Percentiles rank a stretch among this genome's conserved stretches.
Conservation (phyloP, 92 coral and sea anemone genomes). For the Ricordea florida region DNA sequence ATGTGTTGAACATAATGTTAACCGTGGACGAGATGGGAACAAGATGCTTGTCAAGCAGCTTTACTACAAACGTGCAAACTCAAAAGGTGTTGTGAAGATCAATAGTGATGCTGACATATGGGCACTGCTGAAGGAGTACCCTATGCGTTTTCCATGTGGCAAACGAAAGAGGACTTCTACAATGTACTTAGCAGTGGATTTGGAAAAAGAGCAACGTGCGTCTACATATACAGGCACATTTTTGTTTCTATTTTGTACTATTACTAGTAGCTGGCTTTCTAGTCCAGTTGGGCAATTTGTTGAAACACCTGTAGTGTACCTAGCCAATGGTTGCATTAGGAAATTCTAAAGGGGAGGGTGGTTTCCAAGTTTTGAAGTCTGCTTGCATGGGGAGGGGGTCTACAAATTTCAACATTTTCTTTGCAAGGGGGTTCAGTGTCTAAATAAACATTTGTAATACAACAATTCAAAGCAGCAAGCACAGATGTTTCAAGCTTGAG, state of each 20-base stretch:
- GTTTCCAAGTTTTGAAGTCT: no score
- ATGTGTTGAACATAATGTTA: conserved; percentile 42
- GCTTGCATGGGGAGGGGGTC: no score
- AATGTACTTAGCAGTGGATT: conserved; percentile 48
- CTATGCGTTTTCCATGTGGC: conserved; percentile 6
- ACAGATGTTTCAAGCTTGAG: no score
- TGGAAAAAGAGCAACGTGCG: not conserved
- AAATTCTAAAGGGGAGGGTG: no score
- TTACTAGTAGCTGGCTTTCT: not conserved
- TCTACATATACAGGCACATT: not conserved
- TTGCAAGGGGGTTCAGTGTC: no score
- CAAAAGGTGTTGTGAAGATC: not conserved
- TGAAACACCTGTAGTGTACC: no score
- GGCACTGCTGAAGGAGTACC: conserved; percentile 47
- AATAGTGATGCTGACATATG: conserved; percentile 34
- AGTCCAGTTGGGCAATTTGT: no score
- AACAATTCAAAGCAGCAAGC: no score
- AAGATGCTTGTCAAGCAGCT: conserved; percentile 12
- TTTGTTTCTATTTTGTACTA: not conserved
- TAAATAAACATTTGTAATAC: no score
- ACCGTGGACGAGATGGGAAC: conserved; percentile 4
- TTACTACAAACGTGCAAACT: conserved; percentile 17
- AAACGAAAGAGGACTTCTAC: conserved; percentile 9
- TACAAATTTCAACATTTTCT: no score
- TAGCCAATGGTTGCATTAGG: no score